phyloP scores from a whole-genome alignment of 2,888 invertebrate genomes.

The Quadriops clusia region DNA sequence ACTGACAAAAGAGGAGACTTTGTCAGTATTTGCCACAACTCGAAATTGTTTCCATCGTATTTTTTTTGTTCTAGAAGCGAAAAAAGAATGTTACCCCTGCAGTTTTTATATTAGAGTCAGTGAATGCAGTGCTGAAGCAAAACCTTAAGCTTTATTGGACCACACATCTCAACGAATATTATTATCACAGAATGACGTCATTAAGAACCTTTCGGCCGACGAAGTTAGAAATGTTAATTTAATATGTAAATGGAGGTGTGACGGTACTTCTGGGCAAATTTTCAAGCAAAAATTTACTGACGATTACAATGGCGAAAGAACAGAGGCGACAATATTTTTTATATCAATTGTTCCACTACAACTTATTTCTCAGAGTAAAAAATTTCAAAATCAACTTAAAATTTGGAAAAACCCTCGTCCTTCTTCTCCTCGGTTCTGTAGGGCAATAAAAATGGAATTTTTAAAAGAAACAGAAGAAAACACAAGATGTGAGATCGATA shows the following conservation, averaged over 20 bases:
- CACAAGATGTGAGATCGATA: constrained; percentile 10
- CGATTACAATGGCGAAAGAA: constrained; percentile 12
- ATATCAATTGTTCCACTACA: constrained; percentile 17
- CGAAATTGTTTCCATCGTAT: constrained; percentile 13
- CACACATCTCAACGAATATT: constrained; percentile 16
- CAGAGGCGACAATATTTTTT: constrained; percentile 13
- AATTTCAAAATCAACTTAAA: constrained; percentile 3
- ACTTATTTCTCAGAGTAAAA: constrained; percentile 7
- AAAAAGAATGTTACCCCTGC: constrained; percentile 17
- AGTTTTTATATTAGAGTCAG: constrained; percentile 13
- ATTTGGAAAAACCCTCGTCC: constrained; percentile 17
- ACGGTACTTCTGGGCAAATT: constrained; percentile 16
- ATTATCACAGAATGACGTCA: constrained; percentile 9
- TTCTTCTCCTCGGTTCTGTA: constrained; percentile 16
- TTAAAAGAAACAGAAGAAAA: constrained; percentile 13
- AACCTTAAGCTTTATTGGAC: constrained; percentile 17
- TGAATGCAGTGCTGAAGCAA: constrained; percentile 16
- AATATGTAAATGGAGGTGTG: constrained; percentile 19
- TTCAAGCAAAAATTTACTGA: constrained; percentile 14
- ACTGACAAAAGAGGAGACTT: constrained; percentile 7
- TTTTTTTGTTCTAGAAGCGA: constrained; percentile 14
- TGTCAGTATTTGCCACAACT: constrained; percentile 9
- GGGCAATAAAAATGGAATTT: constrained; percentile 16
- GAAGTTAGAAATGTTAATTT: constrained; percentile 12
- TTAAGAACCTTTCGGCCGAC: constrained; percentile 7